These are phyloP conservation scores for Limenitis camilla DNA, from an alignment of 2,888 invertebrate species.

Conservation along the genomic window DNA sequence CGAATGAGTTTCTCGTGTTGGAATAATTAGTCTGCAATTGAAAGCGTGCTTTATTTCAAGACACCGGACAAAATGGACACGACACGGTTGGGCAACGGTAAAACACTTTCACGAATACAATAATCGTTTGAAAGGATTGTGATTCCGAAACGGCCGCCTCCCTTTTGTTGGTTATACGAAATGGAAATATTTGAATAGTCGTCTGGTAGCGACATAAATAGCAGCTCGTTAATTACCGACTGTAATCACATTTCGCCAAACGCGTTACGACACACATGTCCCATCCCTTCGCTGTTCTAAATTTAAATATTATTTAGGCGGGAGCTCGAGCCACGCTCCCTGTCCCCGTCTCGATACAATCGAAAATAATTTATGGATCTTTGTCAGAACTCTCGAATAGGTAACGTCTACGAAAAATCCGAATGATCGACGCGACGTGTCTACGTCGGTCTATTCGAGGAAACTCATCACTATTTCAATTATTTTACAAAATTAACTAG, in stretches of 20 bases:
- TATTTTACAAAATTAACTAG: too few relatives aligned
- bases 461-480: too few relatives aligned
- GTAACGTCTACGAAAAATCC: constrained; percentile 5
- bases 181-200: constrained; percentile 51
- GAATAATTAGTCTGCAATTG: constrained; percentile 74
- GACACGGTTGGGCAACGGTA: constrained; percentile 68
- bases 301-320: constrained; percentile 69
- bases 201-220: constrained; percentile 51
- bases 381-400: constrained; percentile 33
- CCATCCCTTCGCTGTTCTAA: constrained; percentile 73
- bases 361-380: constrained; percentile 63
- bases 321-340: constrained; percentile 60
- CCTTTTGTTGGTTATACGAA: constrained; percentile 28
- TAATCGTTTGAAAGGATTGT: constrained; percentile 57
- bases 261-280: constrained; percentile 72
- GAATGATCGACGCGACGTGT: constrained; percentile 8
- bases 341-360: constrained; percentile 60
- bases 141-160: constrained; percentile 44
- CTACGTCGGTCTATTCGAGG: too few relatives aligned
- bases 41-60: constrained; percentile 72
- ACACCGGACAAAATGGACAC: constrained; percentile 63
- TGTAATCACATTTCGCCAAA: constrained; percentile 75
- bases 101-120: constrained; percentile 70
- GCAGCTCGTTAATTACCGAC: constrained; percentile 68
- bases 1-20: constrained; percentile 72